Evolutionary conservation across 2,888 invertebrate species (phyloP).

Genomic region (Lacanobia oleracea): DNA sequence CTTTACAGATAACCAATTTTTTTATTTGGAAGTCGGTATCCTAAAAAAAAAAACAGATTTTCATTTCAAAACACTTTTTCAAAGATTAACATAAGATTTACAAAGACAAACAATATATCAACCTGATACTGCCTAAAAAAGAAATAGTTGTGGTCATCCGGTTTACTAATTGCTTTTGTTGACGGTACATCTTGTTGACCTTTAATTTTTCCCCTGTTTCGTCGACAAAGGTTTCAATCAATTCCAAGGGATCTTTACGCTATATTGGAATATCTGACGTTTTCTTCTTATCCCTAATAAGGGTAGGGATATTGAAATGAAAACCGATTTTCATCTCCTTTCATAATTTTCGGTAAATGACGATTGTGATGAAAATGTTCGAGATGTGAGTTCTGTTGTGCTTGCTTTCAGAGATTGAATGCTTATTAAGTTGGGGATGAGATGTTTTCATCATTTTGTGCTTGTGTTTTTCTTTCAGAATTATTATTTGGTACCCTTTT

Average conservation of each 20-base stretch:
- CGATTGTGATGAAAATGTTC: conserved; percentile 65
- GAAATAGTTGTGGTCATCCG: background rate
- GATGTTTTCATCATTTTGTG: conserved; percentile 8
- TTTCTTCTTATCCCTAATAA: conserved; percentile 39
- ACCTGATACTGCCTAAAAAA: background rate
- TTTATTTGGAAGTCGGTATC: too few species aligned
- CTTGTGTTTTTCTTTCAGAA: background rate
- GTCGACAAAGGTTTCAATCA: conserved; percentile 47
- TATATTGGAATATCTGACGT: conserved; percentile 46
- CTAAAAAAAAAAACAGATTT: too few species aligned
- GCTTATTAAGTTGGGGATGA: conserved; percentile 9
- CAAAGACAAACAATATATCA: too few species aligned
- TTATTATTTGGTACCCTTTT: too few species aligned
- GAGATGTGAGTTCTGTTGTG: conserved; percentile 4
- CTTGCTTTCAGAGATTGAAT: conserved; percentile 20
- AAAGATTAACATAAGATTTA: too few species aligned
- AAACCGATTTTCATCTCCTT: conserved; percentile 66
- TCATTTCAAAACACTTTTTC: too few species aligned
- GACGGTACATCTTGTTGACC: conserved; percentile 18
- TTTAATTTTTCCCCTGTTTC: conserved; percentile 27
- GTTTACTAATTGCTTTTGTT: conserved; percentile 1
- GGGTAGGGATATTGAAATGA: conserved; percentile 68
- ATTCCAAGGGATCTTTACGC: conserved; percentile 30
- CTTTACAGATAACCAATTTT: too few species aligned
- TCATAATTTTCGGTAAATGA: conserved; percentile 73